Base-by-base conservation (phyloP, 2,888 invertebrate genomes). In the Adelphocoris suturalis region DNA sequence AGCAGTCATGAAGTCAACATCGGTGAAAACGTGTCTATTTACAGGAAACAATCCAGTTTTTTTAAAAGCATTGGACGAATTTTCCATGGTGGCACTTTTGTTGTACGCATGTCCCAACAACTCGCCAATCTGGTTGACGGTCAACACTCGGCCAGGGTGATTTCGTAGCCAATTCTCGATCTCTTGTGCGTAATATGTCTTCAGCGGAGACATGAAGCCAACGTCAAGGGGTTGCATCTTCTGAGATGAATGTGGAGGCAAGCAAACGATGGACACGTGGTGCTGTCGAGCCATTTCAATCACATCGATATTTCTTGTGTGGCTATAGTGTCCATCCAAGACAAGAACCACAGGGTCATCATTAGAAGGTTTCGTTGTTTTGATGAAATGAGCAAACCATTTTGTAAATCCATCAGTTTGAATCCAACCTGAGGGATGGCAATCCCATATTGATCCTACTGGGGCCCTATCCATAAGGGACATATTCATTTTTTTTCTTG, bases 381-480 rank as follows among this genome's bases (percentile, higher is more conserved):
- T 46, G 16, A 92, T 90, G 84, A 93, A 93, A 91, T 93, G 92
- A n/a, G 91, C 89, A 47, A 93, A 91, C 93, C 93, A 93, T 55
- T 92, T 86, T 3, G 92, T 91, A 91, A 93, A 93, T 0, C 93
- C 88, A 27, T 92, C 88, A 28, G 91, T 84, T 90, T 93, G 93
- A 14, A 93, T 92, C 93, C 93, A 93, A 11, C 92, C 92, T 90
- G 91, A 91, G 90, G 91, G 91, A 90, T 93, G 92, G 90, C 92
- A 92, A 92, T 90, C 92, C 86, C 90, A 91, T 14, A 92, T 91
- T 61, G 92, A 89, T 57, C 92, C 92, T 37, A 91, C 91, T 37
- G 92, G 93, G 19, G 92, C 92, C 37, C 92, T 92, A 87, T 92
- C 91, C 88, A 93, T 90, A 19, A 93, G 90, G 84, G 93, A 93